These are phyloP conservation scores for Trinectes maculatus DNA, from an alignment of 2,113 vertebrate species.

Conservation along the genomic window DNA sequence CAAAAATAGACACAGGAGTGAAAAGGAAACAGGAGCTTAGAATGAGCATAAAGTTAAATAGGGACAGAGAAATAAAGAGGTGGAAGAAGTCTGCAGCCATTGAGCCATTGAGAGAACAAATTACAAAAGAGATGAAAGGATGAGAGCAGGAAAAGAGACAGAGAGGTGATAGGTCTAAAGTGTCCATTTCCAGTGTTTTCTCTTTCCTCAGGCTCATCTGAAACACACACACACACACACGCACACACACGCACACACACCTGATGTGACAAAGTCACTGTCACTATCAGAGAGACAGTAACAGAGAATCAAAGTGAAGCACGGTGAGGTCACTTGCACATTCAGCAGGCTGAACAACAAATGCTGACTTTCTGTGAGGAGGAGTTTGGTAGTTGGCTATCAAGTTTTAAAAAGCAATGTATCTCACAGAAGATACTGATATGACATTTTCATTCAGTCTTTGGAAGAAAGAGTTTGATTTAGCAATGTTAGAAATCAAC, in stretches of 20 bases:
- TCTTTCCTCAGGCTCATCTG: conserved; percentile 6
- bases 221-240: conserved; percentile 16
- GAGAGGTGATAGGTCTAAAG: conserved; percentile 30
- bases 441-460: conserved; percentile 7
- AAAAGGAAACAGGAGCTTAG: neutral
- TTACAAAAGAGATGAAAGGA: conserved; percentile 29
- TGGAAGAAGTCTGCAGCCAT: conserved; percentile 23
- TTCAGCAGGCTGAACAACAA: neutral
- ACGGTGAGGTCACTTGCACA: neutral
- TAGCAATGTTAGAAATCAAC: neutral
- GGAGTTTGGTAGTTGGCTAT: neutral
- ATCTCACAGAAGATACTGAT: conserved; percentile 6
- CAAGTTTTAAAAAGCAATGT: conserved; percentile 8
- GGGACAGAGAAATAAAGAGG: neutral
- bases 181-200: conserved; percentile 26
- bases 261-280: conserved; percentile 58
- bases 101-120: conserved; percentile 9
- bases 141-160: conserved; percentile 8
- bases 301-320: conserved; percentile 24
- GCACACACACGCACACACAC: neutral
- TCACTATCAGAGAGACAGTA: conserved; percentile 38
- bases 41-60: too few species aligned
- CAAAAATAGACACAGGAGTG: neutral
- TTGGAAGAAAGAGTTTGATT: conserved; percentile 20
- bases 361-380: neutral